Evolutionary conservation across 2,888 invertebrate species (phyloP).

Genomic region (Melanargia galathea): DNA sequence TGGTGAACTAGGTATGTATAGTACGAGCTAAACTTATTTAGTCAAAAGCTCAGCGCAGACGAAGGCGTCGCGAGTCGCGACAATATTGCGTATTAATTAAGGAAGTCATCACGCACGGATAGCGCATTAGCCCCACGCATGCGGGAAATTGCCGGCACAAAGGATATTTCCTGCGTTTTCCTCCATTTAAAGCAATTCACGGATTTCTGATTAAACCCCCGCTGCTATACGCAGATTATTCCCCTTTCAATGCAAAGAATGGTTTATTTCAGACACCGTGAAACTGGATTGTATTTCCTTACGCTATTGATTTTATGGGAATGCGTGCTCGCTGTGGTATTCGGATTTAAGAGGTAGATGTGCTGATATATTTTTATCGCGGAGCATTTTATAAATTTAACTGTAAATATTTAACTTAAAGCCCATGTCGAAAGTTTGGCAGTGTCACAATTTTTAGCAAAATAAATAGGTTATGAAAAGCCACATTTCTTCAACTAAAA

Average conservation of each 20-base stretch:
- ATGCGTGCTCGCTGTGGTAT: conserved; percentile 32
- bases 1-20: no score
- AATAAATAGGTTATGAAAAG: no score
- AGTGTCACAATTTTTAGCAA: no score
- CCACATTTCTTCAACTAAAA: no score
- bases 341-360: conserved; percentile 1
- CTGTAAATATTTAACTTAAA: not conserved
- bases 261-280: conserved; percentile 80
- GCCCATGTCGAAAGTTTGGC: no score
- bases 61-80: conserved; percentile 8
- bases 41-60: not conserved
- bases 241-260: conserved; percentile 81
- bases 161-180: conserved; percentile 82
- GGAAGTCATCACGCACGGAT: conserved; percentile 81
- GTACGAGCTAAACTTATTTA: no score
- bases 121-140: conserved; percentile 78
- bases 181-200: conserved; percentile 82
- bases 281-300: conserved; percentile 80
- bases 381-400: not conserved
- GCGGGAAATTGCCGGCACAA: conserved; percentile 80
- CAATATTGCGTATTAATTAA: conserved; percentile 80
- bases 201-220: conserved; percentile 81
- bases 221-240: conserved; percentile 79
- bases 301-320: conserved; percentile 72
- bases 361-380: not conserved